Evolutionary conservation across 2,888 invertebrate species (phyloP).

Genomic region (Apodemia zela): DNA sequence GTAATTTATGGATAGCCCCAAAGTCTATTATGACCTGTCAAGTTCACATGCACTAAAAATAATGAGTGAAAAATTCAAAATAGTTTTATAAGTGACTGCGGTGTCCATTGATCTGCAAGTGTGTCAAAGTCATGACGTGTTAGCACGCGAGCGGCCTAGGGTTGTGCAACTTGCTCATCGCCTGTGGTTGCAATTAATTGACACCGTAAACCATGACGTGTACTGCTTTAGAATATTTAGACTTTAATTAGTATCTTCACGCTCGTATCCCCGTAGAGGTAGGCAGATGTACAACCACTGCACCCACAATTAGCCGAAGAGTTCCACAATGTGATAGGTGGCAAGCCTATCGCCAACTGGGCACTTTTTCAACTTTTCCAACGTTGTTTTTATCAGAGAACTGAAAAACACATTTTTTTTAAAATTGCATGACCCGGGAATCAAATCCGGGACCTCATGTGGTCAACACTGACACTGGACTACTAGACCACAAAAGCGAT

Average conservation of each 20-base stretch:
- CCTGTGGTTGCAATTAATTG: conserved; percentile 11
- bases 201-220: background rate
- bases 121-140: conserved; percentile 75
- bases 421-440: no score
- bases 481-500: no score
- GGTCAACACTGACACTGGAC: no score
- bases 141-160: conserved; percentile 51
- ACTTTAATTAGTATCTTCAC: background rate
- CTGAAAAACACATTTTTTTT: no score
- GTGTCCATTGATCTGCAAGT: conserved; percentile 63
- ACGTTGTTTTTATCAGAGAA: no score
- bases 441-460: no score
- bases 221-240: background rate
- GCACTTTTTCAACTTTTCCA: no score
- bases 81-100: conserved; percentile 28
- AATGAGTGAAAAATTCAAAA: background rate
- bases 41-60: background rate
- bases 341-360: no score
- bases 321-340: no score
- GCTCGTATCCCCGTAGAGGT: no score
- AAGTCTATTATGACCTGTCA: background rate
- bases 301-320: no score
- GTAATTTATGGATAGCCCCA: background rate
- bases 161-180: conserved; percentile 55
- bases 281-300: no score